phyloP scores from a whole-genome alignment of 2,113 vertebrate species.

The Burhinus bistriatus region DNA sequence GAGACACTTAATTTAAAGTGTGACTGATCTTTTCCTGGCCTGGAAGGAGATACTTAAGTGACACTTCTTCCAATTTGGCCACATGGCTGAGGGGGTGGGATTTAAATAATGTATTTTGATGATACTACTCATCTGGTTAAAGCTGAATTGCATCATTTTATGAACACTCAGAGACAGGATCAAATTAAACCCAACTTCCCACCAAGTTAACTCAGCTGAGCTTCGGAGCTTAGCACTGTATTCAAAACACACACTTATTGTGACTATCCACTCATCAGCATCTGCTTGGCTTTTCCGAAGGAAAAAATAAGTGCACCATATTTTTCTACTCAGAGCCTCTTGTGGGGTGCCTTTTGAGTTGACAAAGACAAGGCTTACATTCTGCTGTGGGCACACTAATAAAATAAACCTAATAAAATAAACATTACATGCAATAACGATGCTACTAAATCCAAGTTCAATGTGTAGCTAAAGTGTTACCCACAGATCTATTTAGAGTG shows the following conservation, averaged over 20 bases:
- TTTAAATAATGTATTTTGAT: conserved; percentile 63
- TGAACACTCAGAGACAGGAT: conserved; percentile 26
- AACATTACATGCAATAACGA: conserved; percentile 62
- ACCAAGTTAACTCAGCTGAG: conserved; percentile 46
- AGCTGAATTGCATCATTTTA: conserved; percentile 51
- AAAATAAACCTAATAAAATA: conserved; percentile 70
- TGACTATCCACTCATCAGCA: conserved; percentile 22
- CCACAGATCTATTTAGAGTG: conserved; percentile 60
- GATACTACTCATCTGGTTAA: conserved; percentile 57
- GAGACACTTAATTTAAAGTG: conserved; percentile 73
- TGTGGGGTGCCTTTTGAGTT: conserved; percentile 59
- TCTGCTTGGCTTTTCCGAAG: conserved; percentile 64
- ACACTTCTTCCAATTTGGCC: conserved; percentile 61
- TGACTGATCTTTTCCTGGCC: conserved; percentile 70
- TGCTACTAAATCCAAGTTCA: conserved; percentile 62
- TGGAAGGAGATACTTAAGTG: conserved; percentile 56
- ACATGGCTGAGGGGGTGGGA: conserved; percentile 44
- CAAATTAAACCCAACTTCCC: conserved; percentile 46
- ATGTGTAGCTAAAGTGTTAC: conserved; percentile 62
- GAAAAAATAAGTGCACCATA: conserved; percentile 56
- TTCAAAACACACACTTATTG: conserved; percentile 42
- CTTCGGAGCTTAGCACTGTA: not conserved
- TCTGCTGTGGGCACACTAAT: conserved; percentile 64
- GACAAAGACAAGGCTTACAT: conserved; percentile 56
- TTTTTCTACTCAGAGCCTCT: conserved; percentile 66